These are phyloP conservation scores for Phacellophora camtschatica DNA, from an alignment of 30 jellyfish, hydroid and myxozoan species.

Conservation along the genomic window DNA sequence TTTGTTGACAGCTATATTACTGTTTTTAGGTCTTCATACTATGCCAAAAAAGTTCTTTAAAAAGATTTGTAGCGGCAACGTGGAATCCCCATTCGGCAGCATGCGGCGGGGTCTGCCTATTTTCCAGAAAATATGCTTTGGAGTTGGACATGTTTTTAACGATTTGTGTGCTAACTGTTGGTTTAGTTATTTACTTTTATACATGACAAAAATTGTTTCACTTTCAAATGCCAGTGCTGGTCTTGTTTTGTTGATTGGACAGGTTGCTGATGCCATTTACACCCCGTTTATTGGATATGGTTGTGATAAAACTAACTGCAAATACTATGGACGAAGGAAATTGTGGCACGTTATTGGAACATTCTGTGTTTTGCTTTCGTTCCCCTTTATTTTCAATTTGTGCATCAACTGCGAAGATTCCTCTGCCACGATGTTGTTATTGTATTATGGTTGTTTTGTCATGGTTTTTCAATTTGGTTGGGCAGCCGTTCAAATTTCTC, in stretches of 20 bases:
- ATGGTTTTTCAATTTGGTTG: constrained; percentile 93
- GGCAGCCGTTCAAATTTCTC: constrained; percentile 95
- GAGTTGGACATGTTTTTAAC: constrained; percentile 92
- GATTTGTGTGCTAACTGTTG: constrained; percentile 95
- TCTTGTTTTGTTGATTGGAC: constrained; percentile 85
- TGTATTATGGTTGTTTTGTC: constrained; percentile 86
- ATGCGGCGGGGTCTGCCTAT: no score
- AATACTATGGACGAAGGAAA: constrained; percentile 76
- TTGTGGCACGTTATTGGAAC: constrained; percentile 93
- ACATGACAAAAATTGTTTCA: constrained; percentile 87
- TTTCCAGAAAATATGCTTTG: constrained; percentile 65
- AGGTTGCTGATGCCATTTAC: constrained; percentile 88
- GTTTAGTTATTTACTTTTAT: constrained; percentile 82
- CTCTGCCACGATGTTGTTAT: constrained; percentile 27
- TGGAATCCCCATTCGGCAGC: neutral
- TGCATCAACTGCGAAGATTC: constrained; percentile 68
- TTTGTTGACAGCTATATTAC: no score
- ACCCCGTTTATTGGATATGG: constrained; percentile 91
- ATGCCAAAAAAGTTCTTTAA: constrained; percentile 43
- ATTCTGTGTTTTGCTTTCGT: constrained; percentile 70
- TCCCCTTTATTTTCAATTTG: constrained; percentile 83
- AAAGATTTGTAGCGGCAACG: constrained; percentile 21
- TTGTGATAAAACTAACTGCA: constrained; percentile 71
- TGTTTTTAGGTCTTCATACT: no score
- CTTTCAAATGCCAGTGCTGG: constrained; percentile 87